These are phyloP conservation scores for Bimastos eiseni DNA, from an alignment of 2,888 invertebrate species.

Conservation along the genomic window DNA sequence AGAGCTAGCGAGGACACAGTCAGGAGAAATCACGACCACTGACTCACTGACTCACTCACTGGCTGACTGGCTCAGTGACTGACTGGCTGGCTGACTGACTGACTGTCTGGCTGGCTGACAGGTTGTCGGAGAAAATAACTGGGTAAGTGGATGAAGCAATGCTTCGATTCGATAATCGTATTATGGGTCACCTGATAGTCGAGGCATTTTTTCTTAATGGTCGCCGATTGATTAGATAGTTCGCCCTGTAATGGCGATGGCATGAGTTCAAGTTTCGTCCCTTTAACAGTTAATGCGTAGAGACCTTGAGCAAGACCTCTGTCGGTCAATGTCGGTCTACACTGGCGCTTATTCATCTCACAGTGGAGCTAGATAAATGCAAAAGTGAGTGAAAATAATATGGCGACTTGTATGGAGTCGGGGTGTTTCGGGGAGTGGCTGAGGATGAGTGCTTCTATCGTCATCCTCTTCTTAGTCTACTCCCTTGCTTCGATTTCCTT, in stretches of 20 bases:
- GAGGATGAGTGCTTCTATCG: neutral
- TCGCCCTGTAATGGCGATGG: neutral
- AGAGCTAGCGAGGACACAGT: neutral
- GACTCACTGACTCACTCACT: neutral
- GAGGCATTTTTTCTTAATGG: neutral
- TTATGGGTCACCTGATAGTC: neutral
- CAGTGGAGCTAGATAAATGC: neutral
- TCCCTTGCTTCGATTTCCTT: neutral
- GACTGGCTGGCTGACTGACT: too few species aligned
- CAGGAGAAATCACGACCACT: neutral
- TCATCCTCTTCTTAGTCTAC: neutral
- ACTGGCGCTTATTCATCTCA: neutral
- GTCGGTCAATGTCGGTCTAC: neutral
- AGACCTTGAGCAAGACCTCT: neutral
- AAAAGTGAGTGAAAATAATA: neutral
- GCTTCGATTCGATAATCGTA: neutral
- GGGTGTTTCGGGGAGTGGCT: too few species aligned
- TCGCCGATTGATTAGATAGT: neutral
- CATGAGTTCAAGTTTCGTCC: neutral
- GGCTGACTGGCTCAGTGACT: too few species aligned
- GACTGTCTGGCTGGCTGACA: too few species aligned
- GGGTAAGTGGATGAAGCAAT: neutral
- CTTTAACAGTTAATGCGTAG: neutral
- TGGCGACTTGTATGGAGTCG: neutral
- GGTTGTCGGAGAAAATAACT: neutral